Evolutionary conservation across 2,113 vertebrate genomes (phyloP).

Genomic region (Pitta sordida): DNA sequence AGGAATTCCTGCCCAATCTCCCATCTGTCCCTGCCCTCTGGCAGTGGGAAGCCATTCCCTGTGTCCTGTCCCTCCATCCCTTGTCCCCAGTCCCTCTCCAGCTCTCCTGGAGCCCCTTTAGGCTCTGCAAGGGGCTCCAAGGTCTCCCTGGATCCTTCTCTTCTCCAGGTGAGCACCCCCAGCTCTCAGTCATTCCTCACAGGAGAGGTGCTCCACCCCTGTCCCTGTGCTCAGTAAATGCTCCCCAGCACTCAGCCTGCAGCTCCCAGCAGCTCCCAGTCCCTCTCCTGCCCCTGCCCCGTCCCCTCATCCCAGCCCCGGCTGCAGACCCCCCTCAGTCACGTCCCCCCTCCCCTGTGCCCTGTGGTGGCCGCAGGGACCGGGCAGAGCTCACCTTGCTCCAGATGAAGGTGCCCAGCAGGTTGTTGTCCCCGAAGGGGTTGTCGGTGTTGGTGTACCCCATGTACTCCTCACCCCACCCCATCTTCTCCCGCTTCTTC

Average conservation of each 20-base stretch:
- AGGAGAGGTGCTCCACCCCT: not conserved
- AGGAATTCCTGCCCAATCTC: not conserved
- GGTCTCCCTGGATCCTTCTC: not conserved
- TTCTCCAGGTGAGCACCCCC: not conserved
- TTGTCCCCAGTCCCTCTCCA: not conserved
- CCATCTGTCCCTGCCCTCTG: not conserved
- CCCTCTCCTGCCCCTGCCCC: not conserved
- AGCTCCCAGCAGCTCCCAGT: not conserved
- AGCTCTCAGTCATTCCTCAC: not conserved
- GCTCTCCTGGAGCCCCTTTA: not conserved
- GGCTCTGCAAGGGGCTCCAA: not conserved
- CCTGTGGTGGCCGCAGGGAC: fast-evolving
- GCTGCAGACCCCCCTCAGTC: too few species aligned
- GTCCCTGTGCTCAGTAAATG: not conserved
- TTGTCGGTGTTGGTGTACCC: conserved; percentile 98
- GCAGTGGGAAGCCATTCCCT: fast-evolving
- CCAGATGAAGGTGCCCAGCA: conserved; percentile 97
- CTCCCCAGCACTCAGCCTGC: not conserved
- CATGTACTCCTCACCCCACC: conserved; percentile 99
- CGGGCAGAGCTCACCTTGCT: conserved; percentile 80
- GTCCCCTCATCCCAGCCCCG: fast-evolving
- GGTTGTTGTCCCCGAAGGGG: conserved; percentile 97
- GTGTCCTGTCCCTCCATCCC: not conserved
- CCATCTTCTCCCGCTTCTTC: conserved; percentile 97
- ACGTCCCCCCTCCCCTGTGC: not conserved